Conservation (phyloP, 2,888 invertebrate species). For the Caradrina kadenii region DNA sequence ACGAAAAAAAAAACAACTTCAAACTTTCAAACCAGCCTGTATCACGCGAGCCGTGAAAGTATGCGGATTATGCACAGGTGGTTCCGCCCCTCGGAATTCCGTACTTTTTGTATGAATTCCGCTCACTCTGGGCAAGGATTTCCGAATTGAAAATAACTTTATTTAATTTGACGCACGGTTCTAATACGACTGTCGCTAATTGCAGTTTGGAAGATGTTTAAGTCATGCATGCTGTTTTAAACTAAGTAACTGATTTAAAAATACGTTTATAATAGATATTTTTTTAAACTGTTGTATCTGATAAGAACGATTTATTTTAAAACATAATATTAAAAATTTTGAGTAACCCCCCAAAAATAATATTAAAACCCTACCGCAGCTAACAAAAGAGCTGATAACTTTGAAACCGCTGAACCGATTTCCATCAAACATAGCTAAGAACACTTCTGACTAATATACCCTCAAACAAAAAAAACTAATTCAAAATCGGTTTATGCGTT, state of each 20-base stretch:
- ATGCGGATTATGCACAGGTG: constrained; percentile 84
- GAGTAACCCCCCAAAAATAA: no score
- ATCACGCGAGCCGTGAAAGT: constrained; percentile 64
- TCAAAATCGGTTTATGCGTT: no score
- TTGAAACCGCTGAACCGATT: no score
- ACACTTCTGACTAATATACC: no score
- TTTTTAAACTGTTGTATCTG: no score
- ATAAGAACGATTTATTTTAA: no score
- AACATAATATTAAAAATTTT: no score
- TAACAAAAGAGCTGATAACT: no score
- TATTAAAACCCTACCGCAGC: no score
- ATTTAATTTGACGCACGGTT: constrained; percentile 56
- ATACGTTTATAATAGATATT: no score
- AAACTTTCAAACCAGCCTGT: constrained; percentile 51
- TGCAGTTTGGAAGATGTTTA: constrained; percentile 38
- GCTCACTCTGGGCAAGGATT: constrained; percentile 52
- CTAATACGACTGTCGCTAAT: constrained; percentile 52
- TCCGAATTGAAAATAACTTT: constrained; percentile 66
- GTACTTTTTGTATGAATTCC: constrained; percentile 78
- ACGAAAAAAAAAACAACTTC: constrained; percentile 1
- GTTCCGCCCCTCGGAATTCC: constrained; percentile 85
- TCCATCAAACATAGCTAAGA: no score
- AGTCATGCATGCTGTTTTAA: constrained; percentile 9
- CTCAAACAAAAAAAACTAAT: no score
- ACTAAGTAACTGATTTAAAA: neutral